Evolutionary conservation across 2,113 vertebrate genomes (phyloP).

Genomic region (Sylvietta virens): DNA sequence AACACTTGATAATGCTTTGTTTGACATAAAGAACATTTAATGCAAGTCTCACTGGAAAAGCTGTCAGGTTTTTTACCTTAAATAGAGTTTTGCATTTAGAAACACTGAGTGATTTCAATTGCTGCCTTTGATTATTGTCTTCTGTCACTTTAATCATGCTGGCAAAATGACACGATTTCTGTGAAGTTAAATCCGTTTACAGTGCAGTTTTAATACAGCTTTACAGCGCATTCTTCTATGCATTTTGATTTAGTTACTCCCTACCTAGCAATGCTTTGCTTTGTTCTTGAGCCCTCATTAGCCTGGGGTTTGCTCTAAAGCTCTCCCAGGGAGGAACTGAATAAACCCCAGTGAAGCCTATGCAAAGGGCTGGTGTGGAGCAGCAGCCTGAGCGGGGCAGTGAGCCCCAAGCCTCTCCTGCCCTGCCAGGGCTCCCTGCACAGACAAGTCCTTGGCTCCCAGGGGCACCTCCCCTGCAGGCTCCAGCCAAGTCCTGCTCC

Average conservation of each 20-base stretch:
- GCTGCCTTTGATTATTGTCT: slow-evolving; percentile 63
- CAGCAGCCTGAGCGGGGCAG: background rate
- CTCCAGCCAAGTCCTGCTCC: background rate
- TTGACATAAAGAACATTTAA: slow-evolving; percentile 65
- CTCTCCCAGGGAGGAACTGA: slow-evolving; percentile 45
- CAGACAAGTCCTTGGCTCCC: background rate
- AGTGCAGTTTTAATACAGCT: slow-evolving; percentile 58
- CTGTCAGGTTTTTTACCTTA: slow-evolving; percentile 64
- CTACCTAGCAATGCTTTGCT: slow-evolving; percentile 55
- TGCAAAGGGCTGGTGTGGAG: slow-evolving; percentile 3
- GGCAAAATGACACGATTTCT: slow-evolving; percentile 60
- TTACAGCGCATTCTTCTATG: slow-evolving; percentile 25
- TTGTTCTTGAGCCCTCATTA: slow-evolving; percentile 63
- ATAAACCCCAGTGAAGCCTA: background rate
- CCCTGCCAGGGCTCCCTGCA: background rate
- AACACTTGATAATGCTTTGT: slow-evolving; percentile 67
- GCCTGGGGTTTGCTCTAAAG: slow-evolving; percentile 54
- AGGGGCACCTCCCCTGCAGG: background rate
- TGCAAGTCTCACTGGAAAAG: slow-evolving; percentile 61
- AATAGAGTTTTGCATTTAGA: slow-evolving; percentile 63
- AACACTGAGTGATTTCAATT: slow-evolving; percentile 54
- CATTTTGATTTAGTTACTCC: slow-evolving; percentile 62
- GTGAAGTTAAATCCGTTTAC: slow-evolving; percentile 64
- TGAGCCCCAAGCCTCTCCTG: background rate
- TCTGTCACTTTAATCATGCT: slow-evolving; percentile 67